phyloP scores from a whole-genome alignment of 2,888 invertebrate genomes.

The Drosophila prostipennis region DNA sequence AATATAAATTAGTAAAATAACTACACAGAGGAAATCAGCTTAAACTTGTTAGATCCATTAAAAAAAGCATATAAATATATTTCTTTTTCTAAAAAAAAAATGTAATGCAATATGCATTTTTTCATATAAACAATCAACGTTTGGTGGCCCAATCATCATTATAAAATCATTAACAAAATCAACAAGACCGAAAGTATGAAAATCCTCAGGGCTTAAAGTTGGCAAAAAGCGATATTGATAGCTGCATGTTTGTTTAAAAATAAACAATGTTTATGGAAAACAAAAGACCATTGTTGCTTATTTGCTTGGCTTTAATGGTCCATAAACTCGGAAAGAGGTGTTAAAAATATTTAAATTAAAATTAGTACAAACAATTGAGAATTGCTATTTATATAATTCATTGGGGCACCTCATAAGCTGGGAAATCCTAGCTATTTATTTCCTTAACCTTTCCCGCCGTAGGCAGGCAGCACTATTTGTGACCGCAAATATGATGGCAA shows the following conservation, averaged over 20 bases:
- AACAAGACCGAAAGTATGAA: not conserved
- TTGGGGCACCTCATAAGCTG: not conserved
- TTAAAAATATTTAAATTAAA: not conserved
- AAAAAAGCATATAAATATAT: no score
- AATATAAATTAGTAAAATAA: no score
- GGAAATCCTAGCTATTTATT: constrained; percentile 14
- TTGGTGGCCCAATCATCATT: no score
- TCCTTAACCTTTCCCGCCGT: not conserved
- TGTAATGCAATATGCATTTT: not conserved
- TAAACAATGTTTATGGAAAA: not conserved
- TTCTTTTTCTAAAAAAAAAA: no score
- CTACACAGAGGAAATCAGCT: no score
- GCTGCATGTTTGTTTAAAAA: not conserved
- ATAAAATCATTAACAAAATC: not conserved
- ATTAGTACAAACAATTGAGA: not conserved
- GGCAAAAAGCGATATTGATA: not conserved
- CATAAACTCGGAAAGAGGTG: not conserved
- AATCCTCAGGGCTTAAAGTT: not conserved
- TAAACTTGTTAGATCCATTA: no score
- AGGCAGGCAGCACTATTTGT: constrained; percentile 22
- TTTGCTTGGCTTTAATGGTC: not conserved
- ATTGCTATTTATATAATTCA: constrained; percentile 7
- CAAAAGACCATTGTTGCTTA: not conserved
- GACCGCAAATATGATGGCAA: constrained; percentile 58
- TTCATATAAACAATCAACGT: not conserved